Evolutionary conservation across 2,888 invertebrate genomes (phyloP).

Genomic region (Agapetus fuscipes): DNA sequence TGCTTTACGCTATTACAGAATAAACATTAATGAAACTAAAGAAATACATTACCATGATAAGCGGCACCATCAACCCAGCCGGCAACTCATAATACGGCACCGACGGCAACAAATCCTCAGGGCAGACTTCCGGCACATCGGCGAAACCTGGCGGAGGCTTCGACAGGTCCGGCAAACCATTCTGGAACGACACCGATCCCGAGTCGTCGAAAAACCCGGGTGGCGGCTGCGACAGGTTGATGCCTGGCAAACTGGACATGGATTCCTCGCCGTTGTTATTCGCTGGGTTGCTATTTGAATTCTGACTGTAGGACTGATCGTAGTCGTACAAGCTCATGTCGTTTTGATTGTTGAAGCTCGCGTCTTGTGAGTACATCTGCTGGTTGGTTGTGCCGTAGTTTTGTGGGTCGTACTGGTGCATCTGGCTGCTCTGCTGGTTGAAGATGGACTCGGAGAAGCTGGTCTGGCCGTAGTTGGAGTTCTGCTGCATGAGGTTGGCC

Average conservation of each 20-base stretch:
- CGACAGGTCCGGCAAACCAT: slow-evolving; percentile 70
- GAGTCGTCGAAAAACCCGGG: slow-evolving; percentile 34
- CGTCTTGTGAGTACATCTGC: slow-evolving; percentile 27
- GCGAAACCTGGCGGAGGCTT: slow-evolving; percentile 80
- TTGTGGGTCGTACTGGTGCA: slow-evolving; percentile 29
- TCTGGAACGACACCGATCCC: slow-evolving; percentile 39
- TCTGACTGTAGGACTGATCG: slow-evolving; percentile 28
- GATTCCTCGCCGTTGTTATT: slow-evolving; percentile 26
- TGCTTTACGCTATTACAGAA: no score
- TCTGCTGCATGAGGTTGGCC: slow-evolving; percentile 15
- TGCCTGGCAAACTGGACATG: slow-evolving; percentile 23
- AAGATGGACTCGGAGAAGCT: slow-evolving; percentile 18
- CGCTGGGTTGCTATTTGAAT: slow-evolving; percentile 7
- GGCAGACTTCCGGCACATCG: slow-evolving; percentile 38
- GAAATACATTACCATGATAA: slow-evolving; percentile 83
- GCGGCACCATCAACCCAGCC: slow-evolving; percentile 95
- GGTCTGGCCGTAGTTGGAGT: slow-evolving; percentile 10
- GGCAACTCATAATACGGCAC: slow-evolving; percentile 96
- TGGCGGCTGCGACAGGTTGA: slow-evolving; percentile 42
- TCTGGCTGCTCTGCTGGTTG: slow-evolving; percentile 24
- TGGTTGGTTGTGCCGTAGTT: slow-evolving; percentile 23
- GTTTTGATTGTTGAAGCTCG: slow-evolving; percentile 29
- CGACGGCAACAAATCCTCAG: slow-evolving; percentile 74
- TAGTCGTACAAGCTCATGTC: slow-evolving; percentile 38
- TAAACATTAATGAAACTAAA: no score